A percentile compares a stretch with the other conserved stretches of the same genome.
These are phyloP conservation scores for Datnioides undecimradiatus DNA, from an alignment of 2,113 vertebrate genomes.

Conservation along the genomic window DNA sequence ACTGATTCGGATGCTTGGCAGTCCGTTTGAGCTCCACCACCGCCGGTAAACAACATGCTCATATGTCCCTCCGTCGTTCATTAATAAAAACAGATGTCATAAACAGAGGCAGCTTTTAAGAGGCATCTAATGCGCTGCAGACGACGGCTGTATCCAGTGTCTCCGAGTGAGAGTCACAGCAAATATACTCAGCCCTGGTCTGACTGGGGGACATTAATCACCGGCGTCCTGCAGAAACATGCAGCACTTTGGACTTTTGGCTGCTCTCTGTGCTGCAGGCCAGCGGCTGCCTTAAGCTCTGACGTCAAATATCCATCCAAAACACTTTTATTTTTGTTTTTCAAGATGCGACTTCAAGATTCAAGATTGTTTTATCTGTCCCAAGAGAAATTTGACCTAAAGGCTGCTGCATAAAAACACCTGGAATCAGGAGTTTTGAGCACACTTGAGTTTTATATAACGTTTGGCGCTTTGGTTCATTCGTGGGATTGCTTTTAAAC, in stretches of 20 bases:
- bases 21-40: constrained; percentile 40
- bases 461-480: too few relatives aligned
- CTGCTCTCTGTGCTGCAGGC: neutral
- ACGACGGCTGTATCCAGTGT: constrained; percentile 20
- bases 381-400: too few relatives aligned
- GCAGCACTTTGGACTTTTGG: neutral
- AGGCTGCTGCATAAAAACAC: too few relatives aligned
- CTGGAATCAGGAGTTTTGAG: too few relatives aligned
- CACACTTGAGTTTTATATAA: too few relatives aligned
- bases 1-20: constrained; percentile 4
- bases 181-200: constrained; percentile 18
- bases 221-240: neutral
- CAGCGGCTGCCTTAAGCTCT: neutral
- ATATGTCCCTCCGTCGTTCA: constrained; percentile 31
- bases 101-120: constrained; percentile 53
- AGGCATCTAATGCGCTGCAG: constrained; percentile 41
- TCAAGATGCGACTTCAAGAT: too few relatives aligned
- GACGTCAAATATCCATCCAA: neutral
- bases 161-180: neutral
- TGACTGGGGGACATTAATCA: constrained; percentile 1
- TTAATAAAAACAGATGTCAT: constrained; percentile 60
- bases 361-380: too few relatives aligned
- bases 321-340: too few relatives aligned
- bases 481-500: too few relatives aligned
- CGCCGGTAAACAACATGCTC: constrained; percentile 46